Percentiles rank a stretch among this genome's conserved stretches.
Evolutionary conservation across 2,888 invertebrate genomes (phyloP).

Genomic region (Julus scanicus): DNA sequence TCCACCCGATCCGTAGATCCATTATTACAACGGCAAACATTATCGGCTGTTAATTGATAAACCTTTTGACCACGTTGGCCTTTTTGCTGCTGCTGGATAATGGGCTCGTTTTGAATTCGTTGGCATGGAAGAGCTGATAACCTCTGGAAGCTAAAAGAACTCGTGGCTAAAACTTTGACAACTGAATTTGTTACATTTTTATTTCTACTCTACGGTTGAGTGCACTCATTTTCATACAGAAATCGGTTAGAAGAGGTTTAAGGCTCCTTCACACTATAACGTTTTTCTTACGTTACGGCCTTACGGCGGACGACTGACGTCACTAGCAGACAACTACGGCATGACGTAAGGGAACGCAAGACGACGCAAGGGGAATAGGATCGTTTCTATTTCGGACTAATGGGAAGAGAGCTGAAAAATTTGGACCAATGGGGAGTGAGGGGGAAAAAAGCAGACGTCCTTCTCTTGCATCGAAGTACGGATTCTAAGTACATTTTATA

Average conservation of each 20-base stretch:
- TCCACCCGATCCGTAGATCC: conserved; percentile 28
- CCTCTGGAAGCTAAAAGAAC: neutral
- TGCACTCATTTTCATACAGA: neutral
- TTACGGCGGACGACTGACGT: too few species aligned
- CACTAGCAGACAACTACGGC: too few species aligned
- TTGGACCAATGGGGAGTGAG: too few species aligned
- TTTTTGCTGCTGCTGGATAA: neutral
- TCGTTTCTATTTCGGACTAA: too few species aligned
- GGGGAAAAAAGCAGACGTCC: too few species aligned
- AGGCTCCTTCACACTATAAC: too few species aligned
- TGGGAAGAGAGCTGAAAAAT: too few species aligned
- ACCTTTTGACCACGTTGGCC: conserved; percentile 39
- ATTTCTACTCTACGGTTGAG: neutral
- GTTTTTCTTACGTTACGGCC: too few species aligned
- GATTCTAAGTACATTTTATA: too few species aligned
- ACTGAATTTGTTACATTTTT: neutral
- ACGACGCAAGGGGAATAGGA: too few species aligned
- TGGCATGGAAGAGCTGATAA: neutral
- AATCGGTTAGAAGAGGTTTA: neutral
- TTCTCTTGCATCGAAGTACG: too few species aligned
- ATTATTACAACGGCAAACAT: conserved; percentile 30
- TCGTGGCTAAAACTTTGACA: neutral
- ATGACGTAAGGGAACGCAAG: too few species aligned
- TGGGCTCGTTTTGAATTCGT: conserved; percentile 29
- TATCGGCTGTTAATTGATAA: conserved; percentile 37